A percentile compares a stretch with the other conserved stretches of the same genome.
These are phyloP conservation scores for Plusia festucae DNA, from an alignment of 2,888 invertebrate species.

Conservation along the genomic window DNA sequence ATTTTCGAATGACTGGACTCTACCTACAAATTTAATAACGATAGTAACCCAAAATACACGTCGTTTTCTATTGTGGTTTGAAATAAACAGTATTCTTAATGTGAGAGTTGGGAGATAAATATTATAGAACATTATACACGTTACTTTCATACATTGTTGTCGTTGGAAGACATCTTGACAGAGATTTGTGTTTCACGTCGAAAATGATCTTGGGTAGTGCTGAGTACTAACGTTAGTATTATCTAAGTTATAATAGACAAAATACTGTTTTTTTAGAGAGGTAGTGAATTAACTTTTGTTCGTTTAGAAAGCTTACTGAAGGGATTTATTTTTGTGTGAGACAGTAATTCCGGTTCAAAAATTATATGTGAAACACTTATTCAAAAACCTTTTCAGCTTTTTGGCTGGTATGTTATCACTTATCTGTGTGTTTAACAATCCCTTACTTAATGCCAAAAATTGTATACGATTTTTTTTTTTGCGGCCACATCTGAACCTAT, in stretches of 20 bases:
- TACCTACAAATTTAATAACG: conserved; percentile 29
- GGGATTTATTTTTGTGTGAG: not conserved
- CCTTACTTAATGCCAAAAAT: too few relatives aligned
- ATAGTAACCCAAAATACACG: conserved; percentile 53
- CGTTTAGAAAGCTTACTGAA: not conserved
- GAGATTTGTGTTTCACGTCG: conserved; percentile 15
- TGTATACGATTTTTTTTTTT: too few relatives aligned
- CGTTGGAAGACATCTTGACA: conserved; percentile 20
- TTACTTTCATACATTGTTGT: conserved; percentile 27
- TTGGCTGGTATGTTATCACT: too few relatives aligned
- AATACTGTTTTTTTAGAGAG: not conserved
- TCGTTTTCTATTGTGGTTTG: conserved; percentile 44
- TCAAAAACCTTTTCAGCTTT: too few relatives aligned
- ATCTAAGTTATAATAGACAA: not conserved
- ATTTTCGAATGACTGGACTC: conserved; percentile 37
- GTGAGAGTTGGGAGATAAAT: conserved; percentile 21
- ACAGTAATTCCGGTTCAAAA: not conserved
- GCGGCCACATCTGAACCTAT: too few relatives aligned
- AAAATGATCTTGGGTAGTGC: conserved; percentile 1
- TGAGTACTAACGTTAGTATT: not conserved
- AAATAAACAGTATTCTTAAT: conserved; percentile 43
- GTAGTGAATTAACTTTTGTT: not conserved
- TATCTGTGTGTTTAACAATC: too few relatives aligned
- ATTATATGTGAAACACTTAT: too few relatives aligned
- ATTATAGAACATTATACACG: conserved; percentile 19